Conservation (phyloP, 1,140 invertebrate species). For the Brachionus sp. region DNA sequence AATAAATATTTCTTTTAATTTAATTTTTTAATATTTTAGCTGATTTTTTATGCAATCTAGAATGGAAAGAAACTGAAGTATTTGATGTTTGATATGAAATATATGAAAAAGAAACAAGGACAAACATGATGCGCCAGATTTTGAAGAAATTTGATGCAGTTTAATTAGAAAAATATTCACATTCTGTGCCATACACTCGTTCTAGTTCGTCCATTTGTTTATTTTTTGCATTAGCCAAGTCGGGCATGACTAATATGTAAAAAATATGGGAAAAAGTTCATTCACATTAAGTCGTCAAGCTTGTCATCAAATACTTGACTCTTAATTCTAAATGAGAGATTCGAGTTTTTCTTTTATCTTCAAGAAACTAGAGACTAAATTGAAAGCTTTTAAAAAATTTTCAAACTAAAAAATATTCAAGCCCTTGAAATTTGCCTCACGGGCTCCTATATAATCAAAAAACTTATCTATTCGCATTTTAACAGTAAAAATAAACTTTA, state of each 20-base stretch:
- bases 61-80: too few species aligned
- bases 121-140: neutral
- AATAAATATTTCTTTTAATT: neutral
- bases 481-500: neutral
- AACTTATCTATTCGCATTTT: neutral
- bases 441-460: neutral
- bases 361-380: neutral
- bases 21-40: too few species aligned
- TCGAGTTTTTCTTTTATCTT: neutral
- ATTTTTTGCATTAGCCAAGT: neutral
- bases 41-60: too few species aligned
- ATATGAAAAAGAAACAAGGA: neutral
- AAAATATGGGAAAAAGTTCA: neutral
- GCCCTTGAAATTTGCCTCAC: neutral
- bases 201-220: neutral
- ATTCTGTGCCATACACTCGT: neutral
- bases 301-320: conserved; percentile 3
- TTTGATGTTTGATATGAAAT: too few species aligned
- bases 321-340: neutral
- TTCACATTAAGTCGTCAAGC: neutral
- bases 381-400: neutral
- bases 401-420: neutral
- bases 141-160: neutral
- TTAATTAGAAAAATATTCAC: neutral
- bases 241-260: neutral